These are phyloP conservation scores for Lepeophtheirus nordmannii DNA, from an alignment of 2,888 invertebrate genomes.

Conservation along the genomic window DNA sequence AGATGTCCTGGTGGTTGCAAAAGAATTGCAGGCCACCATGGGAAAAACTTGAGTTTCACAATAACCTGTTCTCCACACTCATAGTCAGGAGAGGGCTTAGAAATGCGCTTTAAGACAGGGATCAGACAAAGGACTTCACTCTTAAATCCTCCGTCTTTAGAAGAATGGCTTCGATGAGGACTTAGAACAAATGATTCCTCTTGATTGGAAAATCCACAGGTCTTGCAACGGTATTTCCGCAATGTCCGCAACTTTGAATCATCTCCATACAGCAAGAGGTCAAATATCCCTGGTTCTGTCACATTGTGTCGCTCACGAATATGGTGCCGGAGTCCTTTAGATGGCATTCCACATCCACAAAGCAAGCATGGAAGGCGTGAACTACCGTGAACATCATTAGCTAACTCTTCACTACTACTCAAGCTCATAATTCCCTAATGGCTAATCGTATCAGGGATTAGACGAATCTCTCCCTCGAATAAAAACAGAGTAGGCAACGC, in stretches of 20 bases:
- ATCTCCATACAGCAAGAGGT: background rate
- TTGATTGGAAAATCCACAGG: background rate
- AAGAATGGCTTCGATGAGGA: background rate
- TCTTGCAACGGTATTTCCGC: background rate
- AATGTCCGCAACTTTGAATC: background rate
- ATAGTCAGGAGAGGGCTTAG: background rate
- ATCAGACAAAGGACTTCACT: background rate
- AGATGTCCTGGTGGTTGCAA: background rate
- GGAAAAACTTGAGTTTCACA: background rate
- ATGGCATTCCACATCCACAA: background rate
- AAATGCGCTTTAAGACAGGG: background rate
- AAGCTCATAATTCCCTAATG: no score
- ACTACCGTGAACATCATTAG: no score
- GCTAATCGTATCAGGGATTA: no score
- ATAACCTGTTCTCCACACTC: background rate
- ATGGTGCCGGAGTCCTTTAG: background rate
- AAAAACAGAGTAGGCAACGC: no score
- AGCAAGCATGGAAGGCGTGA: background rate
- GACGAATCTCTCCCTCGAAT: no score
- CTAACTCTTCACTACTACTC: no score
- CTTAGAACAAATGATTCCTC: background rate
- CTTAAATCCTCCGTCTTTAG: background rate
- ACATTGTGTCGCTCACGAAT: background rate
- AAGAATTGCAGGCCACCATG: conserved; percentile 5
- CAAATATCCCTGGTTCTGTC: background rate